Evolutionary conservation across 2,888 invertebrate species (phyloP).

Genomic region (Ennomos fuscantarius): DNA sequence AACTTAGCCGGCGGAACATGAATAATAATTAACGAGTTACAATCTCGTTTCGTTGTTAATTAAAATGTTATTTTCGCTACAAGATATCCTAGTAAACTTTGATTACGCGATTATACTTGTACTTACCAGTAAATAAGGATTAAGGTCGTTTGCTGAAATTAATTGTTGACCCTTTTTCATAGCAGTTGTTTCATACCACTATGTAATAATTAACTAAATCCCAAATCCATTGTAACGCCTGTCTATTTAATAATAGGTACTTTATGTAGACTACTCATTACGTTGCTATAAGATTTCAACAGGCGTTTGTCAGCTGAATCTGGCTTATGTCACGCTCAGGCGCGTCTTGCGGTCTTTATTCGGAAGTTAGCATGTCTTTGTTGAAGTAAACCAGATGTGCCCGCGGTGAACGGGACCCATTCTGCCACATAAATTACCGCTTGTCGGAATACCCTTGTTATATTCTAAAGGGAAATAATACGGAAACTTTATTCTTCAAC

Average conservation of each 20-base stretch:
- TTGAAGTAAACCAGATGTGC: conserved; percentile 68
- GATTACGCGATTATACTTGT: conserved; percentile 28
- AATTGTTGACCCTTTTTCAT: conserved; percentile 5
- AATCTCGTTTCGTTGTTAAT: conserved; percentile 36
- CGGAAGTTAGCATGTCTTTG: conserved; percentile 44
- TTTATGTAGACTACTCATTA: not conserved
- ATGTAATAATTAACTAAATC: not conserved
- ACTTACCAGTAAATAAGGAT: conserved; percentile 18
- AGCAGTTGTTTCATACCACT: not conserved
- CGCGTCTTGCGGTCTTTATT: conserved; percentile 38
- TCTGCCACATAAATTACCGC: conserved; percentile 68
- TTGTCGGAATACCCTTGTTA: conserved; percentile 62
- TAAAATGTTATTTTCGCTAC: conserved; percentile 35
- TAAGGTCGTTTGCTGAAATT: conserved; percentile 6
- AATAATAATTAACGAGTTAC: conserved; percentile 68
- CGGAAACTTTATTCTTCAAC: conserved; percentile 60
- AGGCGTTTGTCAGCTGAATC: conserved; percentile 36
- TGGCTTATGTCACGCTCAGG: conserved; percentile 31
- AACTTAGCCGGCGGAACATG: conserved; percentile 63
- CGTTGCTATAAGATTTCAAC: conserved; percentile 33
- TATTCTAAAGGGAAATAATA: conserved; percentile 53
- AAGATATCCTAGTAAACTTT: conserved; percentile 32
- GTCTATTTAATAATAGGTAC: conserved; percentile 24
- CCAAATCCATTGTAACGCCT: conserved; percentile 10
- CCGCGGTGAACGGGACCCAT: conserved; percentile 48